phyloP scores from a whole-genome alignment of 1,140 invertebrate genomes.

The Heliconius nattereri region DNA sequence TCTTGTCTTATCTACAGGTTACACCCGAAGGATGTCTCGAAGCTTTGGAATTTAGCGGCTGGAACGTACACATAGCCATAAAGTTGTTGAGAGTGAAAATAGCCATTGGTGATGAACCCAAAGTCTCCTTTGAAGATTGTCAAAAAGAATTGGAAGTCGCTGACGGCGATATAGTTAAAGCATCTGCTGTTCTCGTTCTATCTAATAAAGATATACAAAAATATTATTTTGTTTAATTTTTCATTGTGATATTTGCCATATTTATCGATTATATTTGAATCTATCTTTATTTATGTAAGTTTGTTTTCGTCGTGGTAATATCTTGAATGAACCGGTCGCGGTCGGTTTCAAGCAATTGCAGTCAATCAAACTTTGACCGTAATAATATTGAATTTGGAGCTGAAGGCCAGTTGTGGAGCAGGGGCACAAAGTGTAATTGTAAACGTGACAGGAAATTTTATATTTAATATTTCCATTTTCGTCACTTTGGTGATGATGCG shows the following conservation, averaged over 20 bases:
- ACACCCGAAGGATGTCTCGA: constrained; percentile 89
- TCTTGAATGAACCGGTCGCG: too few species aligned
- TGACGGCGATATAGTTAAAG: constrained; percentile 73
- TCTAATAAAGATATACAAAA: constrained; percentile 32
- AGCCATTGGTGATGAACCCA: constrained; percentile 47
- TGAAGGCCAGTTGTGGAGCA: too few species aligned
- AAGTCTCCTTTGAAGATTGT: constrained; percentile 67
- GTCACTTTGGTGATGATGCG: too few species aligned
- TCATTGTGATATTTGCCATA: not conserved
- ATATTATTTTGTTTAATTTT: constrained; percentile 6
- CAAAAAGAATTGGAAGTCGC: constrained; percentile 68
- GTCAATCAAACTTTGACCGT: too few species aligned
- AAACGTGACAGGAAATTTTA: too few species aligned
- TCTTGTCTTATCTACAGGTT: constrained; percentile 81
- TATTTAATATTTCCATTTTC: too few species aligned
- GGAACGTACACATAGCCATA: constrained; percentile 94
- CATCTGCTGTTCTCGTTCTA: constrained; percentile 37
- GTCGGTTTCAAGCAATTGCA: too few species aligned
- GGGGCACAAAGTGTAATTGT: too few species aligned
- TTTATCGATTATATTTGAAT: too few species aligned
- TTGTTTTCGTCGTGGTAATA: too few species aligned
- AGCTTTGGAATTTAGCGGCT: constrained; percentile 91
- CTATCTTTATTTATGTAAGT: too few species aligned
- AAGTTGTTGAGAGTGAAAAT: constrained; percentile 87
- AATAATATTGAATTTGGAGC: too few species aligned